Evolutionary conservation across 1,140 invertebrate species (phyloP).

Genomic region (Dinothrombium tinctorium): DNA sequence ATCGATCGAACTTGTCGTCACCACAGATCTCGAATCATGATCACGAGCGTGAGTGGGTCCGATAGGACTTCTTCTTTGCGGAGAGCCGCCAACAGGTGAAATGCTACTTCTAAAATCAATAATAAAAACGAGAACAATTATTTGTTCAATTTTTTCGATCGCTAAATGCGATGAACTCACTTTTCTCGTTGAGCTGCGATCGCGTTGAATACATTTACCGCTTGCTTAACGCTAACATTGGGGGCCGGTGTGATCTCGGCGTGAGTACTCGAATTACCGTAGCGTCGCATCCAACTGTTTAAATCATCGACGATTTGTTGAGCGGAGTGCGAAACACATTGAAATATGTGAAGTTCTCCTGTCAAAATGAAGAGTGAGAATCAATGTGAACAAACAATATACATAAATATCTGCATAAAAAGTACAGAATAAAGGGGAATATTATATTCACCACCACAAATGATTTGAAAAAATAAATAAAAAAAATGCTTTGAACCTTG

Average conservation of each 20-base stretch:
- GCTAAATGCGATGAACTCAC: conserved; percentile 2
- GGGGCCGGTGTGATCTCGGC: not conserved
- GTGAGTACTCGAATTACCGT: conserved; percentile 22
- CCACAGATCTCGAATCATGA: conserved; percentile 5
- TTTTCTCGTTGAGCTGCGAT: conserved; percentile 20
- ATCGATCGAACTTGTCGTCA: conserved; percentile 5
- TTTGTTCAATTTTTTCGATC: not conserved
- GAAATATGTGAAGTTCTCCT: conserved; percentile 97
- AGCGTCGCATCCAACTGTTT: conserved; percentile 38
- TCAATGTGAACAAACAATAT: not conserved
- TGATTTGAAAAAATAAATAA: not conserved
- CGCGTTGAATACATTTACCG: conserved; percentile 31
- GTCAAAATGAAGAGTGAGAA: conserved; percentile 19
- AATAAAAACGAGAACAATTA: not conserved
- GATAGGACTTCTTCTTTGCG: not conserved
- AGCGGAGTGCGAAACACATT: conserved; percentile 36
- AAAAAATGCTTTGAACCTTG: conserved; percentile 4
- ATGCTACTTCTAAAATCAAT: conserved; percentile 3
- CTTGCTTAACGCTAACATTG: conserved; percentile 28
- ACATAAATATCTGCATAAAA: not conserved
- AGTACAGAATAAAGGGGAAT: not conserved
- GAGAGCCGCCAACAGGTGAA: not conserved
- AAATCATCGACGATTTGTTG: conserved; percentile 64
- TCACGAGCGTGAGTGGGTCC: conserved; percentile 4
- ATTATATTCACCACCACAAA: not conserved